Evolutionary conservation across 2,888 invertebrate genomes (phyloP).

Genomic region (Caenorhabditis sulstoni): DNA sequence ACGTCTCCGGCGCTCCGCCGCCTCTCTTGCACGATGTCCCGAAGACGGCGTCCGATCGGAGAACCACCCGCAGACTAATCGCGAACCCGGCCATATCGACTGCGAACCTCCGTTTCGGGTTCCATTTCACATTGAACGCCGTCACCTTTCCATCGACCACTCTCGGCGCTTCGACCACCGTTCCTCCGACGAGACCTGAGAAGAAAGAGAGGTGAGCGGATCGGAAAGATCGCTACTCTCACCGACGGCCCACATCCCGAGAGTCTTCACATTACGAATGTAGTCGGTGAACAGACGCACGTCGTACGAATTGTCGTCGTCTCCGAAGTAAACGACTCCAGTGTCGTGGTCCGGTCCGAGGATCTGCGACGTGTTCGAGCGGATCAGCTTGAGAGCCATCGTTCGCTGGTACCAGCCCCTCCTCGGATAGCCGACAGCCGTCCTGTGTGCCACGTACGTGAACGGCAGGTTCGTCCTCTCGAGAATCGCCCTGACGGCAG

Average conservation of each 20-base stretch:
- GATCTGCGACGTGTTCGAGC: slow-evolving; percentile 57
- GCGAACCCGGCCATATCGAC: slow-evolving; percentile 76
- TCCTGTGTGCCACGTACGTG: slow-evolving; percentile 66
- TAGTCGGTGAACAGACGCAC: slow-evolving; percentile 62
- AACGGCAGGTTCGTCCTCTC: slow-evolving; percentile 60
- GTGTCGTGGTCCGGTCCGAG: slow-evolving; percentile 35
- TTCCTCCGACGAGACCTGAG: slow-evolving; percentile 70
- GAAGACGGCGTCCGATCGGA: slow-evolving; percentile 62
- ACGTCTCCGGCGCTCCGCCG: slow-evolving; percentile 71
- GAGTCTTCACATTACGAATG: slow-evolving; percentile 61
- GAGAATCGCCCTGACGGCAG: slow-evolving; percentile 54
- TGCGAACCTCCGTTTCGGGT: slow-evolving; percentile 68
- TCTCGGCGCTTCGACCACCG: slow-evolving; percentile 67
- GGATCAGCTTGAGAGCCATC: slow-evolving; percentile 65
- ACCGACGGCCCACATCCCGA: slow-evolving; percentile 70
- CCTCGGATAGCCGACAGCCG: slow-evolving; percentile 67
- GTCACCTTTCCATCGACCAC: slow-evolving; percentile 69
- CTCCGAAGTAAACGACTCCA: slow-evolving; percentile 68
- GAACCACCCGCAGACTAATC: slow-evolving; percentile 62
- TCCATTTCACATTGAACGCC: slow-evolving; percentile 71
- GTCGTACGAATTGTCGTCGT: slow-evolving; percentile 69
- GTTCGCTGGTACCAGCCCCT: slow-evolving; percentile 76
- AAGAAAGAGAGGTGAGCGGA: background rate
- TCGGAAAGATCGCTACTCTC: background rate
- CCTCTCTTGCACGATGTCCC: slow-evolving; percentile 67